These are phyloP conservation scores for Turritopsis rubra DNA, from an alignment of 30 jellyfish, hydroid and myxozoan genomes.

Conservation along the genomic window DNA sequence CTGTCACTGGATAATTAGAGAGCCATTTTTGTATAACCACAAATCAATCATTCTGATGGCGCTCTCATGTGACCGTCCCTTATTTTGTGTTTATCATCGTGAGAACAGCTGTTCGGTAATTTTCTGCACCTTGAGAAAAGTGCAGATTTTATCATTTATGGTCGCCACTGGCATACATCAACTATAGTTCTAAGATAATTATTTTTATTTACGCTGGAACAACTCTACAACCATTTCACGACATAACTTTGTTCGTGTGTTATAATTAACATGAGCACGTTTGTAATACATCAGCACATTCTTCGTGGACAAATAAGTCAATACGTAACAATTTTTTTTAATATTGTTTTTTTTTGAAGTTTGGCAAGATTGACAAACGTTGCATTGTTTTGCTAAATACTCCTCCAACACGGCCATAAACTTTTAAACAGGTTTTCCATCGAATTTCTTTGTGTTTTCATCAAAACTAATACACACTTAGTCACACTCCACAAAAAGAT, in stretches of 20 bases:
- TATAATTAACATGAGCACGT: background rate
- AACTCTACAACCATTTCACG: background rate
- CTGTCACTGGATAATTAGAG: background rate
- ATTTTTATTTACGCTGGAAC: background rate
- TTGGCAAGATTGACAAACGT: background rate
- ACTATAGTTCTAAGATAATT: background rate
- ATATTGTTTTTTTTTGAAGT: no score
- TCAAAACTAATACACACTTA: no score
- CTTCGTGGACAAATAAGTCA: background rate
- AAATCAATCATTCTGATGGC: background rate
- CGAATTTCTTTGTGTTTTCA: no score
- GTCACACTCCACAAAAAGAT: no score
- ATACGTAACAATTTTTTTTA: background rate
- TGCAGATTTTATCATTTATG: background rate
- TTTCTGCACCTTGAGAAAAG: background rate
- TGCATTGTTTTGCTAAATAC: background rate
- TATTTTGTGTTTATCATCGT: background rate
- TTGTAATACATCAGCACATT: background rate
- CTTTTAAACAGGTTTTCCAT: background rate
- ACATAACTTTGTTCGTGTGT: background rate
- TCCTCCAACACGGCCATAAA: background rate
- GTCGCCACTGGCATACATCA: background rate
- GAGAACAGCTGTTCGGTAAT: background rate
- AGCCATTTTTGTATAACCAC: background rate
- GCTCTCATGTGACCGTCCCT: background rate